Base-by-base conservation (phyloP, 2,888 invertebrate species). In the Lasioglossum morio region DNA sequence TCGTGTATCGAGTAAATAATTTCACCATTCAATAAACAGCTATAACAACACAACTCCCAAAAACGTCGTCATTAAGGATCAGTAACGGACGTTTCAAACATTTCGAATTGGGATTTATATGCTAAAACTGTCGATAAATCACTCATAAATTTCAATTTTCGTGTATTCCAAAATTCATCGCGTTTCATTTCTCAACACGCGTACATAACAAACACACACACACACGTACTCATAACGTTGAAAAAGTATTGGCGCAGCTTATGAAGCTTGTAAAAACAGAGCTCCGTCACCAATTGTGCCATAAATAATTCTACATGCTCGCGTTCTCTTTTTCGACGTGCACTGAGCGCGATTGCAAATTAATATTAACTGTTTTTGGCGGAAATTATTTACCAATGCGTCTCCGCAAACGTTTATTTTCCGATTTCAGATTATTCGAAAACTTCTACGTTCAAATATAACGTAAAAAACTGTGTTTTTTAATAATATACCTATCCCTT, bases 111-210 rank as follows among this genome's bases (percentile, higher is more conserved):
- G 69, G 19, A 37, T 37, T 69, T 69, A 23, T 63, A 69, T 10
- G 19, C 37, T 34, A 23, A 23, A 37, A 37, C 37, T 70, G 37
- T 40, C 40, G 23, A 69, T 69, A 34, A 40, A 23, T 37, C 23
- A 10, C n/a, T 40, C 70, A 23, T 70, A 70, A 70, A 40, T 70
- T n/a, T 70, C 40, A 70, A 70, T 70, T 70, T 40, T n/a, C 70
- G 23, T 37, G n/a, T 70, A 40, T 70, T 40, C n/a, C 23, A 12
- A 37, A n/a, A 70, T 40, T 40, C 70, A 70, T 40, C 12, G 70
- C 12, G 70, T 40, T n/a, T 10, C n/a, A 14, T 69, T 37, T 23
- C 69, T 4, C 37, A 8, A 23, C 57, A 57, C n/a, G 12, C 57
- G n/a, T 4, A 12, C n/a, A 57, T 4, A 12, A 57, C 12, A n/a